Evolutionary conservation across 1,140 invertebrate species (phyloP).

Genomic region (Onthophagus taurus): DNA sequence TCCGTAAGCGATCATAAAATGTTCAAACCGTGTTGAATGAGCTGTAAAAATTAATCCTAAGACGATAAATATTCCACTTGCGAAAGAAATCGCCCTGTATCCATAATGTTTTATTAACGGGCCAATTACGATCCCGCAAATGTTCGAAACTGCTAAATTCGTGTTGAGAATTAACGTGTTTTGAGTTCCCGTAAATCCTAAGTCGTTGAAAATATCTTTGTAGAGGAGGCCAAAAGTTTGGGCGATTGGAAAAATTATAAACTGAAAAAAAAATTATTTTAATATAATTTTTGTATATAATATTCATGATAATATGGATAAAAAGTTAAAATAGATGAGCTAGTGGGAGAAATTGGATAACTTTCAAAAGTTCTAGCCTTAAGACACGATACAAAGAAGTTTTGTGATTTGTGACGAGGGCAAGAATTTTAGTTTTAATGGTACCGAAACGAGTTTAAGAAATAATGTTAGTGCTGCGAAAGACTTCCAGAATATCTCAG

Average conservation of each 20-base stretch:
- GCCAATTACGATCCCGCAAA: slow-evolving; percentile 53
- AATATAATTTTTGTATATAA: no score
- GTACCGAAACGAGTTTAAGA: no score
- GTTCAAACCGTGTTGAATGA: slow-evolving; percentile 46
- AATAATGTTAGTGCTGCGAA: no score
- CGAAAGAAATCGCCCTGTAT: slow-evolving; percentile 51
- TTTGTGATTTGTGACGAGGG: no score
- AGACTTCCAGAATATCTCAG: no score
- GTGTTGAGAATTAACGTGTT: slow-evolving; percentile 56
- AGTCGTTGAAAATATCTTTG: slow-evolving; percentile 45
- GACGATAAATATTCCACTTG: slow-evolving; percentile 44
- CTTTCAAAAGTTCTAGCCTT: no score
- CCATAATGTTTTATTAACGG: slow-evolving; percentile 53
- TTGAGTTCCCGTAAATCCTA: slow-evolving; percentile 50
- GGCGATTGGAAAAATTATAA: slow-evolving; percentile 49
- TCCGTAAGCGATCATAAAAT: slow-evolving; percentile 52
- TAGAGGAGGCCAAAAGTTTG: slow-evolving; percentile 59
- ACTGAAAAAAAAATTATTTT: slow-evolving; percentile 38
- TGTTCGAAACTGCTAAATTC: slow-evolving; percentile 50
- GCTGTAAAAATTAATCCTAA: slow-evolving; percentile 45
- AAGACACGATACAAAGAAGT: no score
- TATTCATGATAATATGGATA: no score
- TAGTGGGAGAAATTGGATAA: no score
- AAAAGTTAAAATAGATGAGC: no score
- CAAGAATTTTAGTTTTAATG: no score